Percentiles rank a stretch among this genome's conserved stretches.
These are phyloP conservation scores for Hephaestus fuliginosus DNA, from an alignment of 2,797 vertebrate genomes.

Conservation along the genomic window DNA sequence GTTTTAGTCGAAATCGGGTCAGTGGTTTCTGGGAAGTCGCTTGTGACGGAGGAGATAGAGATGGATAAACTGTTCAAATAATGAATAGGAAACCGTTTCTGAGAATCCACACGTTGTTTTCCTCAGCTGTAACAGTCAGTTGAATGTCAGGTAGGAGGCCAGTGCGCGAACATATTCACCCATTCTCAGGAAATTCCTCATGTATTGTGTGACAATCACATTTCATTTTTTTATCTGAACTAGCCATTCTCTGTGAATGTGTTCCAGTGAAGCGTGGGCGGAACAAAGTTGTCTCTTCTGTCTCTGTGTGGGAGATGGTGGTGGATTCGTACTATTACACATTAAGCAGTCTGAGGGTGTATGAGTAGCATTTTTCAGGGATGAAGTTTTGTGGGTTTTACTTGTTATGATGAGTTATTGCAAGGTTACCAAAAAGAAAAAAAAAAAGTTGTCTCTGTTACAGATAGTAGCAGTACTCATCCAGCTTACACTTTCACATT, in stretches of 20 bases:
- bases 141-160: conserved; percentile 42
- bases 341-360: conserved; percentile 24
- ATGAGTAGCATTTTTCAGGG: conserved; percentile 18
- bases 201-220: conserved; percentile 32
- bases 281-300: conserved; percentile 37
- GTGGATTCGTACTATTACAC: conserved; percentile 19
- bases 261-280: conserved; percentile 35
- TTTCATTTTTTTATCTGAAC: conserved; percentile 15
- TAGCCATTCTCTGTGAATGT: conserved; percentile 25
- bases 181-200: conserved; percentile 32
- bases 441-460: conserved; percentile 25
- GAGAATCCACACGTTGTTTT: conserved; percentile 39
- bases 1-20: conserved; percentile 56
- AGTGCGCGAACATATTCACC: conserved; percentile 29
- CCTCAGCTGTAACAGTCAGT: conserved; percentile 14
- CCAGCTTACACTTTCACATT: conserved; percentile 11
- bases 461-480: neutral
- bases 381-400: conserved; percentile 20
- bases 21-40: conserved; percentile 50
- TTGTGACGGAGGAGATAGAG: conserved; percentile 31
- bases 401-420: neutral
- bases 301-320: conserved; percentile 33
- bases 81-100: conserved; percentile 41
- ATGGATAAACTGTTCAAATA: conserved; percentile 40
- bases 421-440: neutral